Conservation (phyloP, 2,113 vertebrate species). For the Channa maculata region DNA sequence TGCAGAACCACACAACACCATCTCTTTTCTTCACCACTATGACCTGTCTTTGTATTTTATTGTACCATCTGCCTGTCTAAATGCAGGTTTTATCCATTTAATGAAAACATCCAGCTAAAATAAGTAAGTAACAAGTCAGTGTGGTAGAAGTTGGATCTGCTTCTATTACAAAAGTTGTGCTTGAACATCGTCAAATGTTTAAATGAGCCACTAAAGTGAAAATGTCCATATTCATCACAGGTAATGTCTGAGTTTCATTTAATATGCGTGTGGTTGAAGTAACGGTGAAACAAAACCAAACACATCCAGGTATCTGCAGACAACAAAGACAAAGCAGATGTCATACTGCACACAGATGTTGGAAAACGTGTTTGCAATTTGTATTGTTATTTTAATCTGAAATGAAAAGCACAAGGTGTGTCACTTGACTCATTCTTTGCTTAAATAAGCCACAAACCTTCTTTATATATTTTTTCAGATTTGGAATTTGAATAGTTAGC, state of each 20-base stretch:
- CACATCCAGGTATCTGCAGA: conserved; percentile 37
- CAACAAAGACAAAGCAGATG: conserved; percentile 45
- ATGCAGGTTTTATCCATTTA: conserved; percentile 25
- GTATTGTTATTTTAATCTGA: conserved; percentile 15
- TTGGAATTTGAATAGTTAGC: conserved; percentile 17
- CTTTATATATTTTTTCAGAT: conserved; percentile 4
- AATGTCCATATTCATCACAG: not conserved
- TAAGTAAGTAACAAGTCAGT: conserved; percentile 32
- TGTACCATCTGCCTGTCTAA: conserved; percentile 22
- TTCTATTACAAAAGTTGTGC: not conserved
- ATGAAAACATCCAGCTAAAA: conserved; percentile 15
- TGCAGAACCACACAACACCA: conserved; percentile 42
- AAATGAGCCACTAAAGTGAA: conserved; percentile 5
- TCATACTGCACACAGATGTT: conserved; percentile 6
- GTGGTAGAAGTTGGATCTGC: conserved; percentile 7
- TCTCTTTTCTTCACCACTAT: conserved; percentile 14
- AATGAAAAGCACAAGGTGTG: conserved; percentile 42
- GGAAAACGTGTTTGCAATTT: conserved; percentile 44
- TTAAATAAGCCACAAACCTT: conserved; percentile 33
- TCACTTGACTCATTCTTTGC: conserved; percentile 15
- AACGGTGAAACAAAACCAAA: conserved; percentile 11
- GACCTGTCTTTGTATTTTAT: conserved; percentile 19
- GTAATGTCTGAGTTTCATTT: conserved; percentile 3
- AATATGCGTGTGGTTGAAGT: not conserved
- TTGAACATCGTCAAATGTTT: conserved; percentile 26